A percentile compares a stretch with the other conserved stretches of the same genome.
Evolutionary conservation across 1,140 invertebrate species (phyloP).

Genomic region (Goniozus legneri): DNA sequence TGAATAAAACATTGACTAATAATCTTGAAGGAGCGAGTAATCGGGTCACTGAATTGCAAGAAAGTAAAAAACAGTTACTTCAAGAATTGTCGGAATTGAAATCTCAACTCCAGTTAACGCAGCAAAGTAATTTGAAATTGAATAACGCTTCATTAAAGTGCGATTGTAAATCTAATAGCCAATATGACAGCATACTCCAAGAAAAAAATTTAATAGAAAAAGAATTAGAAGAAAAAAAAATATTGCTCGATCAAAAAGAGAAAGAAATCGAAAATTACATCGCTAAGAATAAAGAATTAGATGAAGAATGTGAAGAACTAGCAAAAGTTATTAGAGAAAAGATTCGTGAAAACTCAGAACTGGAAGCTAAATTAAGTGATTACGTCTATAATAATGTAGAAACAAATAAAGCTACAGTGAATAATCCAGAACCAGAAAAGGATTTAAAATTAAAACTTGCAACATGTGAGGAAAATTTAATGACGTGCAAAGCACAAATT

Average conservation of each 20-base stretch:
- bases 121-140: conserved; percentile 28
- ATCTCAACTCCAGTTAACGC: conserved; percentile 16
- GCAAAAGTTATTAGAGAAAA: conserved; percentile 21
- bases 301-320: conserved; percentile 35
- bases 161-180: conserved; percentile 16
- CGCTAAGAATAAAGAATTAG: conserved; percentile 18
- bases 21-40: conserved; percentile 46
- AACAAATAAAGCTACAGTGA: conserved; percentile 7
- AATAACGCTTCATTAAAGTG: conserved; percentile 15
- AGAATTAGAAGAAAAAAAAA: conserved; percentile 30
- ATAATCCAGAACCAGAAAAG: neutral
- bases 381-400: conserved; percentile 3
- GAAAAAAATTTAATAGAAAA: conserved; percentile 33
- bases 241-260: conserved; percentile 15
- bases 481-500: neutral
- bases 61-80: conserved; percentile 29
- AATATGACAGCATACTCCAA: conserved; percentile 23
- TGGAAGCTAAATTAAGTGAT: conserved; percentile 10
- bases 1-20: conserved; percentile 34
- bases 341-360: conserved; percentile 8
- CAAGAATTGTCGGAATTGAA: conserved; percentile 26
- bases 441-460: conserved; percentile 17
- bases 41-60: conserved; percentile 36
- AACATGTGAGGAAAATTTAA: conserved; percentile 8
- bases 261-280: conserved; percentile 14